Percentiles rank a stretch among this genome's conserved stretches.
phyloP scores from a whole-genome alignment of 2,797 vertebrate genomes.

The Pristis pectinata region DNA sequence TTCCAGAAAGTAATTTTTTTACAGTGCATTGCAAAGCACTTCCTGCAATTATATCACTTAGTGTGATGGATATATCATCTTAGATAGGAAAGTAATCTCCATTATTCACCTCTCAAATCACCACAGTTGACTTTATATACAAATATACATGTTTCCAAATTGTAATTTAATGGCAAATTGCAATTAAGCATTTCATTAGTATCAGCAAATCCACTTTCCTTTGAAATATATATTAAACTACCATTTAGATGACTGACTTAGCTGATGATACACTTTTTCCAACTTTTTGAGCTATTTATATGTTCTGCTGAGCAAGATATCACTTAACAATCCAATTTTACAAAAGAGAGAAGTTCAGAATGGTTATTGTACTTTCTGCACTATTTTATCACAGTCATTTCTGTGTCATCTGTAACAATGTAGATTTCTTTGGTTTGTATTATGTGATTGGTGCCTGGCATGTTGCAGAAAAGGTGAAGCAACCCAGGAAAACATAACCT shows the following conservation, averaged over 20 bases:
- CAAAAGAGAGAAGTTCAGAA: not conserved
- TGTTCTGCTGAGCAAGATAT: not conserved
- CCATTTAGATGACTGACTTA: not conserved
- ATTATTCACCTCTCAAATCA: not conserved
- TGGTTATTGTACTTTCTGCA: no score
- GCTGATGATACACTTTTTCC: not conserved
- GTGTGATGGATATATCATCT: not conserved
- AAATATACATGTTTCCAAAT: not conserved
- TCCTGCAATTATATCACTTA: not conserved
- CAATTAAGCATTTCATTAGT: not conserved
- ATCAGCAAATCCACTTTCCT: not conserved
- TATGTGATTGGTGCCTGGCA: not conserved
- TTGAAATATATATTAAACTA: not conserved
- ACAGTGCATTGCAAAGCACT: not conserved
- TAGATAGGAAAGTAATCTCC: not conserved
- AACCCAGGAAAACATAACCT: not conserved
- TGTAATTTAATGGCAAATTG: not conserved
- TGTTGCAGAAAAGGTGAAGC: not conserved
- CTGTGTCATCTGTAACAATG: not conserved
- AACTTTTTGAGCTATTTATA: not conserved
- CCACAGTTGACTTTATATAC: not conserved
- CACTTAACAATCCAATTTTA: no score
- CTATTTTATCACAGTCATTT: not conserved
- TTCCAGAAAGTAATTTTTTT: not conserved
- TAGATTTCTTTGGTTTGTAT: not conserved